Conservation (phyloP, 2,888 invertebrate genomes). For the Fabriciana adippe region DNA sequence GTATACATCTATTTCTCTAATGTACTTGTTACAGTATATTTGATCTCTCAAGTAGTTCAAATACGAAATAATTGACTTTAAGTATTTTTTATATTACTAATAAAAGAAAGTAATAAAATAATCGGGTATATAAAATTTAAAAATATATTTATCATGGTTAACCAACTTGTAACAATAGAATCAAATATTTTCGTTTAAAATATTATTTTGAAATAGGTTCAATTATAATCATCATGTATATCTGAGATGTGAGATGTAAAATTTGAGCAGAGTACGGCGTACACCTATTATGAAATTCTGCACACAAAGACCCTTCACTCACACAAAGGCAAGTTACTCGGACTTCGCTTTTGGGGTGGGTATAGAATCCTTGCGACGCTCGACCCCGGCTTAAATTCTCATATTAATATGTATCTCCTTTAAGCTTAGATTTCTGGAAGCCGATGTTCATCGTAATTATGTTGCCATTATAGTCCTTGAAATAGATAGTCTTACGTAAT, state of each 20-base stretch:
- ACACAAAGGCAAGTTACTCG: constrained; percentile 59
- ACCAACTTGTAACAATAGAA: not conserved
- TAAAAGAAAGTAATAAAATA: no score
- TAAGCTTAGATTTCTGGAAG: constrained; percentile 65
- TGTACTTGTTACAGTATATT: no score
- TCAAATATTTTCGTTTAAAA: not conserved
- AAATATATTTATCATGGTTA: not conserved
- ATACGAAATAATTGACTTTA: no score
- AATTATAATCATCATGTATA: constrained; percentile 56
- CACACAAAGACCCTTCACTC: constrained; percentile 61
- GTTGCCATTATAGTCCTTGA: constrained; percentile 37
- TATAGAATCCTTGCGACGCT: constrained; percentile 68
- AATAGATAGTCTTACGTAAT: constrained; percentile 2
- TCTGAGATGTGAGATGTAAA: constrained; percentile 77
- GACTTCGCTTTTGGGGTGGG: constrained; percentile 69
- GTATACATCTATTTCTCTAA: no score
- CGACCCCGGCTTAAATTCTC: constrained; percentile 75
- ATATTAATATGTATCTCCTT: constrained; percentile 79
- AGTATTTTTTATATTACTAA: no score
- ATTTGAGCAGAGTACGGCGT: constrained; percentile 75
- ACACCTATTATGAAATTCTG: constrained; percentile 79
- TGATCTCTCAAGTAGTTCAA: no score
- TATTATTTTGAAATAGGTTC: not conserved
- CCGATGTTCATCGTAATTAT: constrained; percentile 65
- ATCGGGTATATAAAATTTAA: no score